These are phyloP conservation scores for Anguilla megastoma DNA, from an alignment of 2,797 vertebrate genomes.

Conservation along the genomic window DNA sequence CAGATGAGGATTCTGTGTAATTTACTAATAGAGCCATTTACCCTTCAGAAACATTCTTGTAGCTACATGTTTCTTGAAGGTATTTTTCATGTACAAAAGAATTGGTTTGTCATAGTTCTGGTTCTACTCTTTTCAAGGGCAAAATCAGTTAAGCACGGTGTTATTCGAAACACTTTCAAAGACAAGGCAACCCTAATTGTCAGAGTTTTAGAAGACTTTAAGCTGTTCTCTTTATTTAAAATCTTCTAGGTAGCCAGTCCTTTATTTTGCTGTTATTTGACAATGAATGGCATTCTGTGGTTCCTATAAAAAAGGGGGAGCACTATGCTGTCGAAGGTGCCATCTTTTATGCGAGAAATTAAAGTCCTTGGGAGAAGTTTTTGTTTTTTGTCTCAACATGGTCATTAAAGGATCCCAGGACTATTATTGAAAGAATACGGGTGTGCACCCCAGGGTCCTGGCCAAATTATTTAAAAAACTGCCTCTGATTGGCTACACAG, in stretches of 20 bases:
- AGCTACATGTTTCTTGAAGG: not conserved
- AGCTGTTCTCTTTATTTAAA: not conserved
- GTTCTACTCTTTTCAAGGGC: not conserved
- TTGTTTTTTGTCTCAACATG: no score
- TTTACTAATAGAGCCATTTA: not conserved
- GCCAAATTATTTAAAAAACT: no score
- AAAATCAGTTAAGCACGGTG: not conserved
- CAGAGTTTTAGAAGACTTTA: not conserved
- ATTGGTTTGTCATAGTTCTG: not conserved
- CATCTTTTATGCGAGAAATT: not conserved
- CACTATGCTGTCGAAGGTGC: no score
- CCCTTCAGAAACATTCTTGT: not conserved
- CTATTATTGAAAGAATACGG: no score
- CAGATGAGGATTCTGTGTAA: not conserved
- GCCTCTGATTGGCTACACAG: no score
- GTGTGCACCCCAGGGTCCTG: no score
- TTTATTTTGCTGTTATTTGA: no score
- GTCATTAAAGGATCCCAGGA: not conserved
- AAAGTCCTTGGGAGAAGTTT: not conserved
- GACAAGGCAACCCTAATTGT: not conserved
- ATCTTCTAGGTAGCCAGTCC: no score
- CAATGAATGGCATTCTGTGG: no score
- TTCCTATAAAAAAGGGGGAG: no score
- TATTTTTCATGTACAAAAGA: not conserved
- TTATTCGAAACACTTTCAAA: not conserved